These are phyloP conservation scores for Lamellibrachia luymesi DNA, from an alignment of 1,140 invertebrate species.

Conservation along the genomic window DNA sequence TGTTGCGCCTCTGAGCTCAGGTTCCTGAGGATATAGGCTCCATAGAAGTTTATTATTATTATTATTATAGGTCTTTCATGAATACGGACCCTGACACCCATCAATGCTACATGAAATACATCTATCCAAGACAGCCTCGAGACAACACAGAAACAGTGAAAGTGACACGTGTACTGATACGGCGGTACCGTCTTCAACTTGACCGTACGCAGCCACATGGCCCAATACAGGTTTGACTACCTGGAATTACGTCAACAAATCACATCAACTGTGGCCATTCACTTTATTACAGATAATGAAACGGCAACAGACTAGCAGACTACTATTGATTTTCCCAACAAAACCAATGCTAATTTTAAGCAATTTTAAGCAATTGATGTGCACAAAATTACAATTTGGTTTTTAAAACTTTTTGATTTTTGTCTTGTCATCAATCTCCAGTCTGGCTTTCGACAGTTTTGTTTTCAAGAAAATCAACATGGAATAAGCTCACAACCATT, in stretches of 20 bases:
- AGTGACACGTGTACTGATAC: too few species aligned
- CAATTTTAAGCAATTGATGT: not conserved
- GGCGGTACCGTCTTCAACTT: too few species aligned
- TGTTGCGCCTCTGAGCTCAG: too few species aligned
- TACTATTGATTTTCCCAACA: not conserved
- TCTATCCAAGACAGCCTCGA: too few species aligned
- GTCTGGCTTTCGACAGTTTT: not conserved
- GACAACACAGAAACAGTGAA: too few species aligned
- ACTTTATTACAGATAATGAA: not conserved
- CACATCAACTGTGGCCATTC: not conserved
- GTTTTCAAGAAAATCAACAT: not conserved
- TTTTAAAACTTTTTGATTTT: not conserved
- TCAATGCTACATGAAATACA: too few species aligned
- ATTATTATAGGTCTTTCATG: too few species aligned
- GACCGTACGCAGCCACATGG: too few species aligned
- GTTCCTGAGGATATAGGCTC: too few species aligned
- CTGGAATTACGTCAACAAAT: not conserved
- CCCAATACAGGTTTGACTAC: not conserved
- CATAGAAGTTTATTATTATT: too few species aligned
- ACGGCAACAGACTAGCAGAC: not conserved
- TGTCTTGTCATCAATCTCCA: not conserved
- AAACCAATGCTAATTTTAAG: not conserved
- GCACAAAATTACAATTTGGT: not conserved
- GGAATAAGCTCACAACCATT: not conserved
- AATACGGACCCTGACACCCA: too few species aligned